A percentile compares a stretch with the other conserved stretches of the same genome.
phyloP scores from a whole-genome alignment of 2,888 invertebrate genomes.

The Amphimallon solstitiale region DNA sequence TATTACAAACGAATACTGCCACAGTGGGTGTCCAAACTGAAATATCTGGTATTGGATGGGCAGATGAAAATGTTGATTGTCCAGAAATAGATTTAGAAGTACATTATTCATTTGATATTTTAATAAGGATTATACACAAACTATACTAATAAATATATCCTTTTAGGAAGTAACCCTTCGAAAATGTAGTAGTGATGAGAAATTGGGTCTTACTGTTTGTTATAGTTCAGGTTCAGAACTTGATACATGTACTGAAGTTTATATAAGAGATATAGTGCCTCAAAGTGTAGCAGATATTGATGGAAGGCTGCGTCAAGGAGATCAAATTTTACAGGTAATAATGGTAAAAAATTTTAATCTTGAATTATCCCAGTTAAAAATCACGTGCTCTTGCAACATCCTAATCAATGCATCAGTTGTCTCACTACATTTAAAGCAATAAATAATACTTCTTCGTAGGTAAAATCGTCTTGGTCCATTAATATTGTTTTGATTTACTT shows the following conservation, averaged over 20 bases:
- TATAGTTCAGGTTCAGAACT: conserved; percentile 69
- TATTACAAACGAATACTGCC: conserved; percentile 52
- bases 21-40: conserved; percentile 68
- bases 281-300: conserved; percentile 70
- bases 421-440: too few relatives aligned
- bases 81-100: conserved; percentile 71
- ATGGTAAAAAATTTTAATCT: too few relatives aligned
- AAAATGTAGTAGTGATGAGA: conserved; percentile 68
- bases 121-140: background rate
- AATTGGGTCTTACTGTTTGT: conserved; percentile 75
- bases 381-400: too few relatives aligned
- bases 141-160: conserved; percentile 9
- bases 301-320: conserved; percentile 70
- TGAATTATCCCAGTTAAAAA: too few relatives aligned
- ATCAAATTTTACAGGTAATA: conserved; percentile 71
- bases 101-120: conserved; percentile 35
- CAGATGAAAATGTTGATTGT: conserved; percentile 65
- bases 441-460: too few relatives aligned
- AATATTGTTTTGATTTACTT: too few relatives aligned
- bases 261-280: conserved; percentile 73
- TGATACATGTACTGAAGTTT: conserved; percentile 70
- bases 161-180: conserved; percentile 73
- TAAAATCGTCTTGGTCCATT: too few relatives aligned
- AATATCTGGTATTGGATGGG: conserved; percentile 61
- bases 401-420: too few relatives aligned